phyloP scores from a whole-genome alignment of 2,113 vertebrate genomes.

The Cynopterus brachyotis region DNA sequence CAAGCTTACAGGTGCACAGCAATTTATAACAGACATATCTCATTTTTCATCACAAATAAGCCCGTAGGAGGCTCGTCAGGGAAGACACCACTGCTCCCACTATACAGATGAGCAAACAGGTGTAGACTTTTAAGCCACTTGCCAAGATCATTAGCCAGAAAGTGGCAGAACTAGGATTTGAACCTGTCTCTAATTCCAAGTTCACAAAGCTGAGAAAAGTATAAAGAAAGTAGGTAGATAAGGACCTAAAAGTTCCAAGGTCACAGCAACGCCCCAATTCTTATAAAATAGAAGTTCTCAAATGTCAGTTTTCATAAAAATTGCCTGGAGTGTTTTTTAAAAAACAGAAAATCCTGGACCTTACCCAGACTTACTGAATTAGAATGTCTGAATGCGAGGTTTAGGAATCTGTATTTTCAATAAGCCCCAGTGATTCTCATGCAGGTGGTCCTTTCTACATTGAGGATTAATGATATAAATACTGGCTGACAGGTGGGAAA shows the following conservation, averaged over 20 bases:
- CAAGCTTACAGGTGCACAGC: not conserved
- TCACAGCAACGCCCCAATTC: not conserved
- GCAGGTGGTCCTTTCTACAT: not conserved
- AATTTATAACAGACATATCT: not conserved
- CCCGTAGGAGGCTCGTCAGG: not conserved
- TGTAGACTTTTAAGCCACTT: not conserved
- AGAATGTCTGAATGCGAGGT: not conserved
- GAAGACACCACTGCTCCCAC: not conserved
- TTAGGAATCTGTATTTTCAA: not conserved
- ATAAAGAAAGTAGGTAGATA: not conserved
- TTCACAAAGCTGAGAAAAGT: not conserved
- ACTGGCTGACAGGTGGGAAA: not conserved
- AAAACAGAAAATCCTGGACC: not conserved
- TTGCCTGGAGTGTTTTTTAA: not conserved
- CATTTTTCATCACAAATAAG: not conserved
- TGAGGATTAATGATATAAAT: not conserved
- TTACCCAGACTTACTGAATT: not conserved
- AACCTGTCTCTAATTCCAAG: conserved; percentile 21
- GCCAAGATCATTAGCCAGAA: not conserved
- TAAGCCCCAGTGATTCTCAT: not conserved
- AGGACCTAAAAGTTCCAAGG: not conserved
- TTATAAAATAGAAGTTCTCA: not conserved
- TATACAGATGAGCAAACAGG: not conserved
- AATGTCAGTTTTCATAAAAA: not conserved
- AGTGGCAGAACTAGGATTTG: not conserved